Percentiles rank a stretch among this genome's conserved stretches.
Conservation (phyloP, 1,140 invertebrate species). For the Procambarus virginalis region DNA sequence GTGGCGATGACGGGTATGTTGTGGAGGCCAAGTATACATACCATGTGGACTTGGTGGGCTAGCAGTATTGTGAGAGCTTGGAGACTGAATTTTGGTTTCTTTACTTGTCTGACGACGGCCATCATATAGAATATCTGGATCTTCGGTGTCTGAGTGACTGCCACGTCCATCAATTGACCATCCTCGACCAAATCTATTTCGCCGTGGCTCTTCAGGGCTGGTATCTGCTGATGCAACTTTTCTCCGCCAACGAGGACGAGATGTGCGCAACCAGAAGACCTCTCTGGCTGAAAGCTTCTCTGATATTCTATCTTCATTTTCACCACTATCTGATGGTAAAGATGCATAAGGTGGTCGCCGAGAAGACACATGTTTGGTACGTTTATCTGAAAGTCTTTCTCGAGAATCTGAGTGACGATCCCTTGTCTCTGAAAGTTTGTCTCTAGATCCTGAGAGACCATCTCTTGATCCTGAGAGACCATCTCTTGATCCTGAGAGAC, state of each 20-base stretch:
- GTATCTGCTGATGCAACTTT: conserved; percentile 70
- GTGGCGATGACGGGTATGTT: conserved; percentile 66
- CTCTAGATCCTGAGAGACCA: conserved; percentile 17
- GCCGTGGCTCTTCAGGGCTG: conserved; percentile 66
- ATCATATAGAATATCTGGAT: conserved; percentile 61
- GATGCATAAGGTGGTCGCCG: conserved; percentile 6
- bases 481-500: background rate
- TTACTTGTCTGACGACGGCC: conserved; percentile 16
- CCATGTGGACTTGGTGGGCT: conserved; percentile 69
- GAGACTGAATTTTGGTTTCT: conserved; percentile 9
- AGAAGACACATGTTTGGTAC: conserved; percentile 12
- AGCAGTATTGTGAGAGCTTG: conserved; percentile 29
- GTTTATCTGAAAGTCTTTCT: conserved; percentile 20
- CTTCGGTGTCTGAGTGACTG: conserved; percentile 66
- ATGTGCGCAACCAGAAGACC: conserved; percentile 67
- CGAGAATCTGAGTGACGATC: conserved; percentile 21
- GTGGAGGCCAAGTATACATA: conserved; percentile 70
- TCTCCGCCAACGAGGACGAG: conserved; percentile 64
- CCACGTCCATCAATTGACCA: conserved; percentile 62
- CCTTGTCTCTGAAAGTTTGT: conserved; percentile 20
- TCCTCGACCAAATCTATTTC: conserved; percentile 64
- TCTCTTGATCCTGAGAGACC: conserved; percentile 12
- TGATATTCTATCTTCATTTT: conserved; percentile 18
- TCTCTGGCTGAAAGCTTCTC: conserved; percentile 54
- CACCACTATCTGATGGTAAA: conserved; percentile 15